These are phyloP conservation scores for Zaprionus kolodkinae DNA, from an alignment of 1,140 invertebrate genomes.

Conservation along the genomic window DNA sequence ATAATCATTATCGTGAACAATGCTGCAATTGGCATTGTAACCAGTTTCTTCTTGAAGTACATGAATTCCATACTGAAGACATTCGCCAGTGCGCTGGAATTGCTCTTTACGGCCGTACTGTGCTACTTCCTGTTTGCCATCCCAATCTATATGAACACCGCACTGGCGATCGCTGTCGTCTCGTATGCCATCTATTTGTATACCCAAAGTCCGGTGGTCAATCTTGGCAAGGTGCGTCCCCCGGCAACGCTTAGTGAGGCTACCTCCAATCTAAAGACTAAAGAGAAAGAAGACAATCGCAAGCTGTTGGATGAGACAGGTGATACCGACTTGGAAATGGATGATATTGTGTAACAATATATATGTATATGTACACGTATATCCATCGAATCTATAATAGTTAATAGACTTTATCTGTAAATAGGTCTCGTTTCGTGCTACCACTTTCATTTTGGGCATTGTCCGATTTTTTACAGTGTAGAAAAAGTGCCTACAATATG, in stretches of 20 bases:
- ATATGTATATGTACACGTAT: background rate
- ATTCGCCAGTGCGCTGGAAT: conserved; percentile 96
- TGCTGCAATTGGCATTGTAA: conserved; percentile 95
- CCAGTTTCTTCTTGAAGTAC: conserved; percentile 96
- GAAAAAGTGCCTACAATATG: conserved; percentile 61
- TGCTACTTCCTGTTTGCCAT: conserved; percentile 96
- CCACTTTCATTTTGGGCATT: conserved; percentile 1
- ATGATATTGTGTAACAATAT: conserved; percentile 60
- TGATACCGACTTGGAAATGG: conserved; percentile 72
- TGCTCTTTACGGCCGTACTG: conserved; percentile 95
- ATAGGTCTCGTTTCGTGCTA: conserved; percentile 8
- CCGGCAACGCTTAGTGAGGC: conserved; percentile 55
- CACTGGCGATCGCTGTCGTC: conserved; percentile 93
- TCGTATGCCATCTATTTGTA: conserved; percentile 94
- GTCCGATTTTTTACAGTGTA: conserved; percentile 16
- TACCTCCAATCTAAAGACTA: conserved; percentile 29
- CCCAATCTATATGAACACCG: conserved; percentile 92
- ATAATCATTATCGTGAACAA: conserved; percentile 95
- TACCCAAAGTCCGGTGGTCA: conserved; percentile 94
- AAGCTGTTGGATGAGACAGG: conserved; percentile 66
- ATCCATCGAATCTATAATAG: conserved; percentile 13
- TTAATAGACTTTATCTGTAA: conserved; percentile 35
- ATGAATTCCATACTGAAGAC: conserved; percentile 98
- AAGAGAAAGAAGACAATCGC: conserved; percentile 53
- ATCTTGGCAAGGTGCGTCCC: conserved; percentile 84